Conservation (phyloP, 2,113 vertebrate genomes). For the Rhinopomastus cyanomelas region DNA sequence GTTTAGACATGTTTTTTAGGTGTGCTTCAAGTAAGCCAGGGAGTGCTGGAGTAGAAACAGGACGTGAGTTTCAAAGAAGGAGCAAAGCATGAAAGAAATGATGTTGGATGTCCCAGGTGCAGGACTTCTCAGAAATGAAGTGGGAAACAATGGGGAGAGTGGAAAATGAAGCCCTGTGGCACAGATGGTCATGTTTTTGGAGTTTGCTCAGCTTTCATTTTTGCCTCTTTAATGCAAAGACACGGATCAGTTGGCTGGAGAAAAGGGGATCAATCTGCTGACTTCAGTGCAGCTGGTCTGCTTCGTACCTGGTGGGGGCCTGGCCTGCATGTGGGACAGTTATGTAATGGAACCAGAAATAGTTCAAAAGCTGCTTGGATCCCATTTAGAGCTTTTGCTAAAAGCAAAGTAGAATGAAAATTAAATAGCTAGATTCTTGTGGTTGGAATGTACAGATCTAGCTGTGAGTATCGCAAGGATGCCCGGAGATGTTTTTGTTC, state of each 20-base stretch:
- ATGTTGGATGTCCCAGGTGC: background rate
- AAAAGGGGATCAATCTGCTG: background rate
- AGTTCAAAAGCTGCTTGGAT: background rate
- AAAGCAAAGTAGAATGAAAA: background rate
- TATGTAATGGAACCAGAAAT: background rate
- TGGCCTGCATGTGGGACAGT: background rate
- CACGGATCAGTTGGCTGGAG: background rate
- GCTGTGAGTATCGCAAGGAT: background rate
- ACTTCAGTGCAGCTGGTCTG: background rate
- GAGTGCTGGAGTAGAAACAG: background rate
- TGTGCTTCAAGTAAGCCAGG: background rate
- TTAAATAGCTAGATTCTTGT: background rate
- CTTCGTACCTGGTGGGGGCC: background rate
- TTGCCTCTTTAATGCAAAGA: background rate
- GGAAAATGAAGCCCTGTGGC: background rate
- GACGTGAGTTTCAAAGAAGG: background rate
- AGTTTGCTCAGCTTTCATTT: background rate
- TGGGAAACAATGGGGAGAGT: background rate
- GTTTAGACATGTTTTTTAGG: background rate
- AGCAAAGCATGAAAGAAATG: background rate
- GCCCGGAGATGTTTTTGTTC: background rate
- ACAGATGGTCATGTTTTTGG: background rate
- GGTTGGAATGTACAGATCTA: background rate
- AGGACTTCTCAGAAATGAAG: background rate
- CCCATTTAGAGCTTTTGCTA: background rate